phyloP scores from a whole-genome alignment of 2,797 vertebrate genomes.

The Percopsis omiscomaycus region DNA sequence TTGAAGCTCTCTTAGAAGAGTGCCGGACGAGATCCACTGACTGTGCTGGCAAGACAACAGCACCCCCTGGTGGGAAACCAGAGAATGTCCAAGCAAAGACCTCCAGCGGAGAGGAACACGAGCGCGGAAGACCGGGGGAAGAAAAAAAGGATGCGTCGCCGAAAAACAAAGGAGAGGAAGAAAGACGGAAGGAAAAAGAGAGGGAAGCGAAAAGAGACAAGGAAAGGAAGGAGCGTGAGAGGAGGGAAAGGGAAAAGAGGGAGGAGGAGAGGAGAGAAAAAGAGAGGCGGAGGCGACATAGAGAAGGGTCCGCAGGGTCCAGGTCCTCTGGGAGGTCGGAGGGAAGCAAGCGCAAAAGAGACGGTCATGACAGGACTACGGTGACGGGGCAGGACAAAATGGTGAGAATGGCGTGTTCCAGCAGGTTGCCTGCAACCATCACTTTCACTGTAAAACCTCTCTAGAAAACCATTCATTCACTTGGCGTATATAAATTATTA shows the following conservation, averaged over 20 bases:
- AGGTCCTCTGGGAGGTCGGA: constrained; percentile 31
- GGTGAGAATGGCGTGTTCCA: constrained; percentile 38
- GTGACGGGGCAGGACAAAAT: constrained; percentile 3
- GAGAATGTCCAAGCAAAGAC: background rate
- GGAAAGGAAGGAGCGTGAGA: constrained; percentile 30
- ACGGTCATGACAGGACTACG: background rate
- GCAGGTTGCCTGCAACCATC: background rate
- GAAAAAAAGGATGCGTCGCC: constrained; percentile 13
- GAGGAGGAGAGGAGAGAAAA: constrained; percentile 3
- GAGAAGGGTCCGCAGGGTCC: constrained; percentile 2
- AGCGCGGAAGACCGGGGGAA: background rate
- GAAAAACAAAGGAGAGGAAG: constrained; percentile 1
- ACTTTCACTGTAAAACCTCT: no score
- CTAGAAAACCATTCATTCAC: no score
- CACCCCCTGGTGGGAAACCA: background rate
- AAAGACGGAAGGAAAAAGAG: constrained; percentile 27
- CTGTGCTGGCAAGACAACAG: background rate
- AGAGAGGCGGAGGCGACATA: background rate
- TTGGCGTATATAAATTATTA: no score
- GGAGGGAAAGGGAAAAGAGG: background rate
- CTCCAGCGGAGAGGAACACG: background rate
- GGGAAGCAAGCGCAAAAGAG: constrained; percentile 27
- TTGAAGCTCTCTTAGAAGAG: constrained; percentile 49
- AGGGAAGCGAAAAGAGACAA: constrained; percentile 7
- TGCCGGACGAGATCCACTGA: constrained; percentile 30